phyloP scores from a whole-genome alignment of 2,113 vertebrate genomes.

The Cyprinus carpio region DNA sequence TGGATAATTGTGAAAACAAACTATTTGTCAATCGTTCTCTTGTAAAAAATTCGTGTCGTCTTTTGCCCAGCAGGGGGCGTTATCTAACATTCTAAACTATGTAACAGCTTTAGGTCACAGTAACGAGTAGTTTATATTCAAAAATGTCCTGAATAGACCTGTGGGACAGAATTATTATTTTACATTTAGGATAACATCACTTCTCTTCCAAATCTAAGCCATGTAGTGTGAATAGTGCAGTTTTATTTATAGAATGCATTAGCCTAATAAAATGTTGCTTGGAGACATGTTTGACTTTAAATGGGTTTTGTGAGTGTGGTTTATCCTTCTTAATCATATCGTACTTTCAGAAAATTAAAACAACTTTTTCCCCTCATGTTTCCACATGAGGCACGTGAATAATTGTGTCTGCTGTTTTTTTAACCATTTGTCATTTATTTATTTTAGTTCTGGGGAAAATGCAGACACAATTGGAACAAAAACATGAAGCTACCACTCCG shows the following conservation, averaged over 20 bases:
- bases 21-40: not conserved
- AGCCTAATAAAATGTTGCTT: constrained; percentile 40
- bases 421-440: not conserved
- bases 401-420: no score
- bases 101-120: not conserved
- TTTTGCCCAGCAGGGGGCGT: constrained; percentile 2
- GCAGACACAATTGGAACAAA: not conserved
- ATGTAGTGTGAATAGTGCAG: not conserved
- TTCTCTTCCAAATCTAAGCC: not conserved
- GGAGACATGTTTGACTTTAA: constrained; percentile 24
- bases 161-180: not conserved
- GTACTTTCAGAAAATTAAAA: not conserved
- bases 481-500: not conserved
- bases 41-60: not conserved
- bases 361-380: no score
- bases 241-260: constrained; percentile 38
- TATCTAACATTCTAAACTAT: not conserved
- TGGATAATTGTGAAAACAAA: not conserved
- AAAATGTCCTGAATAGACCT: not conserved
- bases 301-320: not conserved
- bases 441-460: not conserved
- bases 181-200: not conserved
- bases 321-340: constrained; percentile 5
- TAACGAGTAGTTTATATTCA: not conserved
- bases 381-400: no score